Evolutionary conservation across 2,888 invertebrate species (phyloP).

Genomic region (Drosophila kambysellisi): DNA sequence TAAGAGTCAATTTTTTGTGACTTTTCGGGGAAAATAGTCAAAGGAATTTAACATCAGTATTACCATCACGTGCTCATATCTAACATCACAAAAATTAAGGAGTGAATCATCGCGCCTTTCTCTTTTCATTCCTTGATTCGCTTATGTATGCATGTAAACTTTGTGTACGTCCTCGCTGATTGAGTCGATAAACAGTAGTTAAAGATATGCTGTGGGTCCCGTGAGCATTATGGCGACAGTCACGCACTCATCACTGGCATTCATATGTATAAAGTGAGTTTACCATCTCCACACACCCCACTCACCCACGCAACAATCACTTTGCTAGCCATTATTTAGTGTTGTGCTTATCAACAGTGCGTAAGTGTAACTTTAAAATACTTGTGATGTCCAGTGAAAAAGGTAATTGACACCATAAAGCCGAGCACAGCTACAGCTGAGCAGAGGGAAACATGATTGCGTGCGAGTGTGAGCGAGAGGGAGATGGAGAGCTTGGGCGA

Average conservation of each 20-base stretch:
- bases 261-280: slow-evolving; percentile 8
- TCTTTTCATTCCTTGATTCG: slow-evolving; percentile 8
- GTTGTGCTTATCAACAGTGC: slow-evolving; percentile 42
- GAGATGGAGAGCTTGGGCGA: slow-evolving; percentile 4
- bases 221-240: slow-evolving; percentile 6
- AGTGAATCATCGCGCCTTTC: slow-evolving; percentile 31
- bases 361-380: slow-evolving; percentile 63
- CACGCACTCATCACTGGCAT: slow-evolving; percentile 35
- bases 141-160: background rate
- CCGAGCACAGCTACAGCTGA: background rate
- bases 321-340: slow-evolving; percentile 12
- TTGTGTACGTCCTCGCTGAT: background rate
- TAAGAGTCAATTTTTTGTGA: background rate
- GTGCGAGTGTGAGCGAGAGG: background rate
- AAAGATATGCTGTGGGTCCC: background rate
- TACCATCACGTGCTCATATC: background rate
- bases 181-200: background rate
- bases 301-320: slow-evolving; percentile 16
- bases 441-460: background rate
- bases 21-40: background rate
- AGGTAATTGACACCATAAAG: slow-evolving; percentile 60
- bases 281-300: background rate
- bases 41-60: background rate
- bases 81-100: background rate
- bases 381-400: slow-evolving; percentile 47